phyloP scores from a whole-genome alignment of 2,888 invertebrate species.

The Thymelicus lineola region DNA sequence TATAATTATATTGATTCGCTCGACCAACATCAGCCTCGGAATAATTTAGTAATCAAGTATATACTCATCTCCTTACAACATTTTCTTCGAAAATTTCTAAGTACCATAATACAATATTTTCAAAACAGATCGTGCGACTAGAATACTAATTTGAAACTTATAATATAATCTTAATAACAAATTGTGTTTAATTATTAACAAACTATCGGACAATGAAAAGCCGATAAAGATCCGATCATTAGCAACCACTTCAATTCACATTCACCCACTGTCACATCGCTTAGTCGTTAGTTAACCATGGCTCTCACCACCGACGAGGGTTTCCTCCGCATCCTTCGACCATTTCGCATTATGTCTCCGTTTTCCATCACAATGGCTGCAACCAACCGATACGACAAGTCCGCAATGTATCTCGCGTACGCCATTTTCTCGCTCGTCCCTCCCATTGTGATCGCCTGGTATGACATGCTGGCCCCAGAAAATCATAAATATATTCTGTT shows the following conservation, averaged over 20 bases:
- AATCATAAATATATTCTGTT: conserved; percentile 8
- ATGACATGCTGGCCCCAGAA: neutral
- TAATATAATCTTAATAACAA: too few species aligned
- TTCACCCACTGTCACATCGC: neutral
- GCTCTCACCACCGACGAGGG: neutral
- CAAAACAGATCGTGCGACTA: too few species aligned
- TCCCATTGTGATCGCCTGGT: neutral
- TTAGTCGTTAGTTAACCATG: conserved; percentile 8
- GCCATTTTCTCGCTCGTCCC: neutral
- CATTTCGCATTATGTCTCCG: conserved; percentile 23
- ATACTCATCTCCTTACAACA: too few species aligned
- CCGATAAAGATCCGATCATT: neutral
- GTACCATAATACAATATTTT: too few species aligned
- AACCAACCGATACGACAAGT: neutral
- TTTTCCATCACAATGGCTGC: conserved; percentile 16
- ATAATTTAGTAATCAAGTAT: too few species aligned
- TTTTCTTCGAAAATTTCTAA: too few species aligned
- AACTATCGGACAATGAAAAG: neutral
- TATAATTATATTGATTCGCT: too few species aligned
- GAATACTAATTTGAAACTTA: too few species aligned
- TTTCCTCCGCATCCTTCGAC: conserved; percentile 7
- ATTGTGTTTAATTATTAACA: conserved; percentile 14
- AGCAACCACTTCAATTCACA: neutral
- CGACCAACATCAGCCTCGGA: too few species aligned
- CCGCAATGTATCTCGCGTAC: conserved; percentile 13